Evolutionary conservation across 2,888 invertebrate genomes (phyloP).

Genomic region (Eupeodes luniger): DNA sequence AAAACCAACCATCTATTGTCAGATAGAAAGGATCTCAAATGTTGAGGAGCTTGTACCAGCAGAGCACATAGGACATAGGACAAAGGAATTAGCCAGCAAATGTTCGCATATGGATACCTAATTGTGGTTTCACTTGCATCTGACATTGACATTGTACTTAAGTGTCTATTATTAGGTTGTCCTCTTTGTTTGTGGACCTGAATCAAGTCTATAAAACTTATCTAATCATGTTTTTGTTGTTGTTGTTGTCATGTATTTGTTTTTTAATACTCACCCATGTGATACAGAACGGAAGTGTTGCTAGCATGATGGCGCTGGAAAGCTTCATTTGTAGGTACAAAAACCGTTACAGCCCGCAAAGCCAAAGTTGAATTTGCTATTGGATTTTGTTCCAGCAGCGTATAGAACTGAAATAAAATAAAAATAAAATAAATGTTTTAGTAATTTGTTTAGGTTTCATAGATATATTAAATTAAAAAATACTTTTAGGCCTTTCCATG

Average conservation of each 20-base stretch:
- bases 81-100: conserved; percentile 15
- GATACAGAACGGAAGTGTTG: conserved; percentile 88
- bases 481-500: no score
- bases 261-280: conserved; percentile 89
- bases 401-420: conserved; percentile 90
- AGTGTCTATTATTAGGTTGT: conserved; percentile 19
- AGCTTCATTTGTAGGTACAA: conserved; percentile 94
- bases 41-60: background rate
- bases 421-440: conserved; percentile 10
- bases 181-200: background rate
- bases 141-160: conserved; percentile 52
- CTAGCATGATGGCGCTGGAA: conserved; percentile 89
- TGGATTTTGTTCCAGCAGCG: conserved; percentile 89
- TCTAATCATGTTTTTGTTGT: background rate
- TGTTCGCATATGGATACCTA: background rate
- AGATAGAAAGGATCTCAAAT: conserved; percentile 25
- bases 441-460: background rate
- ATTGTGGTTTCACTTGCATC: conserved; percentile 36
- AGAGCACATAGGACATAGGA: background rate
- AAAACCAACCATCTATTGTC: background rate
- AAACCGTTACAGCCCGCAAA: conserved; percentile 92
- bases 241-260: background rate
- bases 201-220: conserved; percentile 6
- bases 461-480: background rate
- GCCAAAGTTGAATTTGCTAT: conserved; percentile 90